A percentile compares a stretch with the other conserved stretches of the same genome.
Evolutionary conservation across 2,797 vertebrate genomes (phyloP).

Genomic region (Spheniscus humboldti): DNA sequence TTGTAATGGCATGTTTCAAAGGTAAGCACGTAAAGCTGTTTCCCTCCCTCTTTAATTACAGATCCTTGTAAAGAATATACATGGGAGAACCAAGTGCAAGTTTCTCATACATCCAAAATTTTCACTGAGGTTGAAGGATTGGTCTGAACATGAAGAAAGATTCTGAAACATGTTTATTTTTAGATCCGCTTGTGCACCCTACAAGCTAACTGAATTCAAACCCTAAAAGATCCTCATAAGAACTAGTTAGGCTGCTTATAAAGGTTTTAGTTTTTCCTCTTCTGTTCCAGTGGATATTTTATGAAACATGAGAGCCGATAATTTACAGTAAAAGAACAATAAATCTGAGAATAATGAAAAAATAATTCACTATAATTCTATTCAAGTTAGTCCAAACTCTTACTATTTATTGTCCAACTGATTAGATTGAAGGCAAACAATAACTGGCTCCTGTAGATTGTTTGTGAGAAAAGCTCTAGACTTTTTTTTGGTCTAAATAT

Average conservation of each 20-base stretch:
- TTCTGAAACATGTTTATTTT: background rate
- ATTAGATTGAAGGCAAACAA: background rate
- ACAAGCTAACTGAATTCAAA: background rate
- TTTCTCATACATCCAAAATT: background rate
- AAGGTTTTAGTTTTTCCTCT: background rate
- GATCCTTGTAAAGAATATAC: background rate
- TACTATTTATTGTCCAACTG: background rate
- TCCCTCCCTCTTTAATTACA: constrained; percentile 32
- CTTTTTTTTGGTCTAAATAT: background rate
- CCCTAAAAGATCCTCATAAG: background rate
- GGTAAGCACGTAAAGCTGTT: background rate
- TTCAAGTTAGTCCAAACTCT: background rate
- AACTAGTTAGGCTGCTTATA: background rate
- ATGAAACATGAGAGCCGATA: background rate
- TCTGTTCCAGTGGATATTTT: background rate
- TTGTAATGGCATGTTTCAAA: constrained; percentile 9
- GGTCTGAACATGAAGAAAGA: background rate
- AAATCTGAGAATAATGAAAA: background rate
- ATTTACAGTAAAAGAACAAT: background rate
- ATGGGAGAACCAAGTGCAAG: background rate
- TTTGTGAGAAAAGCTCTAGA: background rate
- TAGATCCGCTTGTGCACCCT: background rate
- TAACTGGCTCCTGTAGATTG: background rate
- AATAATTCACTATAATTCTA: background rate
- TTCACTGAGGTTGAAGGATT: background rate